These are phyloP conservation scores for Pelusios castaneus DNA, from an alignment of 2,113 vertebrate genomes.

Conservation along the genomic window DNA sequence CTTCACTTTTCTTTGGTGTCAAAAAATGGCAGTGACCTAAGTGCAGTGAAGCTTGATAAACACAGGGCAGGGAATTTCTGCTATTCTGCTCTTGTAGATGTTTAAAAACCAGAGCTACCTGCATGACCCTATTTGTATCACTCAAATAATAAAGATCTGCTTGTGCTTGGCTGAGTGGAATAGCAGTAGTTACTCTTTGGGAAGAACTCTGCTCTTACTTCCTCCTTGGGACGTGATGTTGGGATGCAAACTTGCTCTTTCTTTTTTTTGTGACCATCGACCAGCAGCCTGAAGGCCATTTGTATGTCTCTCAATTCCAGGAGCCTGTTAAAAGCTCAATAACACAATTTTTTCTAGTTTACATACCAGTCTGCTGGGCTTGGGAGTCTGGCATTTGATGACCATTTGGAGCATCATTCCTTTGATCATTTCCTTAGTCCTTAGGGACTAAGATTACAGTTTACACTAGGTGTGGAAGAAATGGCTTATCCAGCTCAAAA, in stretches of 20 bases:
- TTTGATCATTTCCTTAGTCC: no score
- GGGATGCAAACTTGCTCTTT: neutral
- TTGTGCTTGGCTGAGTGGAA: neutral
- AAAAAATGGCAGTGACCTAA: neutral
- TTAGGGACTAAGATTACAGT: neutral
- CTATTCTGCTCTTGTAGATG: neutral
- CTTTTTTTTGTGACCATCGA: neutral
- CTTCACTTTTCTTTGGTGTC: neutral
- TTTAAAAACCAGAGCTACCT: neutral
- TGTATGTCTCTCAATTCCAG: neutral
- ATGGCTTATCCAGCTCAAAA: neutral
- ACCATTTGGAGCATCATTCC: neutral
- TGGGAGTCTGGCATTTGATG: neutral
- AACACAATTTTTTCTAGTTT: neutral
- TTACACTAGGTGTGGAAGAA: neutral
- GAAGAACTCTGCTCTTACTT: neutral
- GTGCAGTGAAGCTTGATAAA: neutral
- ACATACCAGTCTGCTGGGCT: neutral
- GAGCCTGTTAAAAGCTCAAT: neutral
- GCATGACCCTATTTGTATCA: no score
- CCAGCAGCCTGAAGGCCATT: neutral
- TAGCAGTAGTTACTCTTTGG: neutral
- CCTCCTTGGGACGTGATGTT: neutral
- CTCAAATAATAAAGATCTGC: neutral
- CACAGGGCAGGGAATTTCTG: neutral